Base-by-base conservation (phyloP, 2,888 invertebrate genomes). In the Crepidodera aurea region DNA sequence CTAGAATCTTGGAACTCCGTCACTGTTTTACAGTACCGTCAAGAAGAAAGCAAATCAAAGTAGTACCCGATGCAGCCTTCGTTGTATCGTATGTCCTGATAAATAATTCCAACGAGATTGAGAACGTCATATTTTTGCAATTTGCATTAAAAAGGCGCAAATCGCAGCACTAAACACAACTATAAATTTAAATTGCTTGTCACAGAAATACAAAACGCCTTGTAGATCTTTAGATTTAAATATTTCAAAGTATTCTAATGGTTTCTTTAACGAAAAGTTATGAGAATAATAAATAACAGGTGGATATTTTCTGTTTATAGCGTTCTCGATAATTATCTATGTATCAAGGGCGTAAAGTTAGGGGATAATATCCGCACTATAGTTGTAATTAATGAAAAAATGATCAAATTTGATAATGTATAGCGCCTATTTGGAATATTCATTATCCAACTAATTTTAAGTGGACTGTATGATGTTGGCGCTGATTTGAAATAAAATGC, bases 121-220 rank as follows among this genome's bases (percentile, higher is more conserved):
- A 40, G 40, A 40, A 10, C 40, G 40, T 40, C 40, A 40, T 40
- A 40, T 40, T 40, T 40, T 40, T 18, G 18, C 40, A 8, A 40
- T 40, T 40, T 40, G 18, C 40, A 40, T 40, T 40, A 40, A 40
- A 40, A 40, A 5, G 40, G 40, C 40, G 40, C 40, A 40, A 40
- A 40, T 40, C 40, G n/a, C 2, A 16, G 40, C 18, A 18, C 40
- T 40, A 18, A 40, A 16, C 40, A 10, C 7, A 40, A 16, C 40
- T 1, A 40, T 40, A 40, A 40, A 40, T 40, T 40, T 40, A 16
- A 40, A 40, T 40, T 40, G 18, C 16, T 10, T 40, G 40, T 40
- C 40, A 18, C 40, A 40, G 18, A 16, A 18, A 6, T 10, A 40
- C 18, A 40, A 40, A 40, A 40, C 40, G 18, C 40, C 40, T 40